Conservation (phyloP, 2,113 vertebrate species). For the Echinops telfairi region DNA sequence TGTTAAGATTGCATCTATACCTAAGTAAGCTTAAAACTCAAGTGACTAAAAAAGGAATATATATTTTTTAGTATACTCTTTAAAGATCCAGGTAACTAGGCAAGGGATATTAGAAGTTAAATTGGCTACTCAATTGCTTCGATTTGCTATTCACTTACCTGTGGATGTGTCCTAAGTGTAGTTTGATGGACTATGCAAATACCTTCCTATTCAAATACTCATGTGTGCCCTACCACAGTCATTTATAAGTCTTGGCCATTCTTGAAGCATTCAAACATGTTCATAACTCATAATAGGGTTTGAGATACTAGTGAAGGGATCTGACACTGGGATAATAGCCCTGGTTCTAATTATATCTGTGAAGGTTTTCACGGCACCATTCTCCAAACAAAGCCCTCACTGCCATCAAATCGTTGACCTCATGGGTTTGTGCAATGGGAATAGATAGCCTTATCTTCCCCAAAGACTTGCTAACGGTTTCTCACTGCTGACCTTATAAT, state of each 20-base stretch:
- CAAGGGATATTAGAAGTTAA: conserved; percentile 28
- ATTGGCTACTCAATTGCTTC: not conserved
- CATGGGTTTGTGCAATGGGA: no score
- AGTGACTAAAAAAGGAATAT: conserved; percentile 24
- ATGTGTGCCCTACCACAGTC: not conserved
- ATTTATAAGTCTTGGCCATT: not conserved
- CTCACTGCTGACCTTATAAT: no score
- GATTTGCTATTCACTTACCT: conserved; percentile 42
- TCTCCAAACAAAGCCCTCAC: no score
- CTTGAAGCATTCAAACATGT: conserved; percentile 18
- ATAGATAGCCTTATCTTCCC: no score
- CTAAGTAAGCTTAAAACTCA: conserved; percentile 58
- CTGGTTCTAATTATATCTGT: not conserved
- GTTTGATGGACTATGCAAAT: not conserved
- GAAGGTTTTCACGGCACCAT: not conserved
- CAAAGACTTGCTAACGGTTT: no score
- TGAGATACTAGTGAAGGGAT: not conserved
- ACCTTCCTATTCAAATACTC: conserved; percentile 46
- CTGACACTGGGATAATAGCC: not conserved
- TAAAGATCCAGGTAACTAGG: conserved; percentile 58
- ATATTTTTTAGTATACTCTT: conserved; percentile 22
- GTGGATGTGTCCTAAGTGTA: not conserved
- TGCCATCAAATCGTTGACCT: no score
- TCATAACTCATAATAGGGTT: not conserved
- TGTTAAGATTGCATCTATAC: conserved; percentile 46